Percentiles rank a stretch among this genome's conserved stretches.
Conservation (phyloP, 2,797 vertebrate genomes). For the Neostethus bicornis region DNA sequence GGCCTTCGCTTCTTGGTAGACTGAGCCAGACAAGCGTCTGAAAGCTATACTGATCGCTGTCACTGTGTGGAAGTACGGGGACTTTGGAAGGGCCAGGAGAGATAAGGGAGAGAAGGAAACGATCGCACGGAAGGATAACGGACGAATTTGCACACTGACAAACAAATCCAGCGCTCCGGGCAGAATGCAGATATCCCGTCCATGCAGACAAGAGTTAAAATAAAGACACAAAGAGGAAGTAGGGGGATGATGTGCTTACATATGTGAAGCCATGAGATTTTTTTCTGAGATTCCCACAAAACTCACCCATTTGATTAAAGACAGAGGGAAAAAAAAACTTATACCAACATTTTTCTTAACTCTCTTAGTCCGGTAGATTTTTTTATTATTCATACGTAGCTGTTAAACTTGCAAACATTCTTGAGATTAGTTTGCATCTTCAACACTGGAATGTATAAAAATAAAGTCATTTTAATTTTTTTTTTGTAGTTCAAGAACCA, state of each 20-base stretch:
- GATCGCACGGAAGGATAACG: slow-evolving; percentile 72
- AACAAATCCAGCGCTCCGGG: slow-evolving; percentile 72
- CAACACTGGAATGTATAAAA: not conserved
- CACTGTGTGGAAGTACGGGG: slow-evolving; percentile 66
- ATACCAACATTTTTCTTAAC: slow-evolving; percentile 12
- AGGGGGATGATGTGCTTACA: slow-evolving; percentile 52
- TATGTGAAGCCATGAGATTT: slow-evolving; percentile 55
- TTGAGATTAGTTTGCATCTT: slow-evolving; percentile 2
- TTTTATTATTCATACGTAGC: not conserved
- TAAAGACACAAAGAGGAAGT: slow-evolving; percentile 46
- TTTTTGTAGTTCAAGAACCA: not conserved
- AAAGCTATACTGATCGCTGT: slow-evolving; percentile 80
- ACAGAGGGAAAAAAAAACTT: slow-evolving; percentile 19
- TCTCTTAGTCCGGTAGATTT: slow-evolving; percentile 7
- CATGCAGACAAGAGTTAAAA: slow-evolving; percentile 68
- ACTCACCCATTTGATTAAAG: slow-evolving; percentile 43
- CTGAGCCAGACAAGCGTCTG: slow-evolving; percentile 76
- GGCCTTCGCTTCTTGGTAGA: slow-evolving; percentile 66
- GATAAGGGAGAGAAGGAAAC: slow-evolving; percentile 76
- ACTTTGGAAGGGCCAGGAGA: slow-evolving; percentile 72
- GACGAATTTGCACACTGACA: slow-evolving; percentile 75
- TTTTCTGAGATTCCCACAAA: slow-evolving; percentile 30
- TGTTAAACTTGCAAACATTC: slow-evolving; percentile 3
- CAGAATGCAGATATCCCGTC: slow-evolving; percentile 67
- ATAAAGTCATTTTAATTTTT: not conserved